A percentile compares a stretch with the other conserved stretches of the same genome.
Conservation (phyloP, 2,797 vertebrate genomes). For the Chloroceryle amazona region DNA sequence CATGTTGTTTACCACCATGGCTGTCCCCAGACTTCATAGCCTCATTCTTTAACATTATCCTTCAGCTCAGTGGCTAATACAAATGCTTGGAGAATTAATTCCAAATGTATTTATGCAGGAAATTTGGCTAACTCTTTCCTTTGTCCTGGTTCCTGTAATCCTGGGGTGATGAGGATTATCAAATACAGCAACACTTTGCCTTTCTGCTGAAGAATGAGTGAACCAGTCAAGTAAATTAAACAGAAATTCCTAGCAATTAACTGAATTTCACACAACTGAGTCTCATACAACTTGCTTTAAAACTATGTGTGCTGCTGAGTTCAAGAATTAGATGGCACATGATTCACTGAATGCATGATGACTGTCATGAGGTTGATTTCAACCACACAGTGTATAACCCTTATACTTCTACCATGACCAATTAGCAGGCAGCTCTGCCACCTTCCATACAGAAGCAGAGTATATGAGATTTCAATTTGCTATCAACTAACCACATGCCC, state of each 20-base stretch:
- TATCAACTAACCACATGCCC: not conserved
- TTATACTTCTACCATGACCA: not conserved
- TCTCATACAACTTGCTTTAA: not conserved
- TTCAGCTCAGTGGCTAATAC: not conserved
- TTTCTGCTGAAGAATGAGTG: not conserved
- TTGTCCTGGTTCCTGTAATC: not conserved
- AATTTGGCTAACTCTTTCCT: not conserved
- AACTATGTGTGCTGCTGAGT: not conserved
- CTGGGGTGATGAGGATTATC: not conserved
- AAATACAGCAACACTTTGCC: not conserved
- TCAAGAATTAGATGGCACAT: not conserved
- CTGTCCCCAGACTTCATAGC: not conserved
- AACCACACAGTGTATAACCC: not conserved
- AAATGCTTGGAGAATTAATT: not conserved
- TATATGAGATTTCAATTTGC: not conserved
- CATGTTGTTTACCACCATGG: not conserved
- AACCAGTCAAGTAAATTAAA: not conserved
- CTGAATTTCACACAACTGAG: not conserved
- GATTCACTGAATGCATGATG: not conserved
- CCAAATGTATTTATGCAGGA: not conserved
- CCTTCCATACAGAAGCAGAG: not conserved
- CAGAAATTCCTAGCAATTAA: not conserved
- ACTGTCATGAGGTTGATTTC: not conserved
- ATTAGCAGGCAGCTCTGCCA: not conserved
- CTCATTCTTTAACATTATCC: not conserved